phyloP scores from a whole-genome alignment of 2,888 invertebrate genomes.

The Andrena fulva region DNA sequence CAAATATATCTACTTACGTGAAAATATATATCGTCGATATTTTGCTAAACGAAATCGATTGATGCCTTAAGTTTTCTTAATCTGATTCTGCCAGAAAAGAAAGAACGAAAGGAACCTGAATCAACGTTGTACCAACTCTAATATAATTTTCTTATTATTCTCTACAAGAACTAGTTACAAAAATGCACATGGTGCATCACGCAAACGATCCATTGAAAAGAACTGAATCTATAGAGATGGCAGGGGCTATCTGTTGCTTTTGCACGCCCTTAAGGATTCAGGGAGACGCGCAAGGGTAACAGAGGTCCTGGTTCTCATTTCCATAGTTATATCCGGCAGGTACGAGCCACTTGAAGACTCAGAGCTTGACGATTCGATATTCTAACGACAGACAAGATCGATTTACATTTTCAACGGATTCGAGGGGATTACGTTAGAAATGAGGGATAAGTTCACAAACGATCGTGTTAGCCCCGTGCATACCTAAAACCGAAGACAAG shows the following conservation, averaged over 20 bases:
- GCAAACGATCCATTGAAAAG: background rate
- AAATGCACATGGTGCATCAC: no score
- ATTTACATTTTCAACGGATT: background rate
- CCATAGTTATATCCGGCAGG: slow-evolving; percentile 56
- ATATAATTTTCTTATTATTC: no score
- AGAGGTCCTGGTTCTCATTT: slow-evolving; percentile 52
- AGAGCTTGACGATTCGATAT: background rate
- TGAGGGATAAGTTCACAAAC: background rate
- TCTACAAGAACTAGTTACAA: no score
- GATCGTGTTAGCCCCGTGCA: background rate
- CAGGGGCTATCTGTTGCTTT: background rate
- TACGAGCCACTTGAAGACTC: slow-evolving; percentile 1
- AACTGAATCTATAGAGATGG: no score
- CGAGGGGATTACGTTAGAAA: background rate
- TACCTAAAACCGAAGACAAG: background rate
- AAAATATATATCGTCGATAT: no score
- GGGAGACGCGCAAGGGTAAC: slow-evolving; percentile 19
- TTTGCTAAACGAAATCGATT: no score
- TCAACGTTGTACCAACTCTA: no score
- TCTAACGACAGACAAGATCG: slow-evolving; percentile 16
- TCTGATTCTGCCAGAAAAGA: no score
- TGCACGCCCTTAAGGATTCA: background rate
- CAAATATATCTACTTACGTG: no score
- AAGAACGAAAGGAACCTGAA: no score
- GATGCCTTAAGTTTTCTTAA: no score